These are phyloP conservation scores for Polydrusus pterygomalis DNA, from an alignment of 2,888 invertebrate species.

Conservation along the genomic window DNA sequence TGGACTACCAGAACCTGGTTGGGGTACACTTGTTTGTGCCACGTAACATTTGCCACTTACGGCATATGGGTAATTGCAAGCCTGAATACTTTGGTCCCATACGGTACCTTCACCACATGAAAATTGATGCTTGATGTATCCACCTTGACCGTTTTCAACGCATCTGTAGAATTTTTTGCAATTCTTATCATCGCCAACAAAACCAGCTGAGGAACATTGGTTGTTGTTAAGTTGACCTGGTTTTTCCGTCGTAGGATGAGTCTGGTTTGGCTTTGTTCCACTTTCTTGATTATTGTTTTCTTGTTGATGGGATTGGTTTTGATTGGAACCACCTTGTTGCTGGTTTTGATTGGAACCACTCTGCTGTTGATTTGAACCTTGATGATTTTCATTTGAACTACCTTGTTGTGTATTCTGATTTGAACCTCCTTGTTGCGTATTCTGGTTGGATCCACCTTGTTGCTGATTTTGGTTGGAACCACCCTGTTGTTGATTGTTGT, in stretches of 20 bases:
- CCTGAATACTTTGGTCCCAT: conserved; percentile 81
- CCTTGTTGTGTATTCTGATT: conserved; percentile 42
- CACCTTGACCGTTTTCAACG: conserved; percentile 77
- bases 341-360: conserved; percentile 51
- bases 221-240: conserved; percentile 58
- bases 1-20: background rate
- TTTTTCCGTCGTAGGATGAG: conserved; percentile 30
- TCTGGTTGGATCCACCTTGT: conserved; percentile 40
- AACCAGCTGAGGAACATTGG: conserved; percentile 77
- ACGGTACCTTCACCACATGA: conserved; percentile 86
- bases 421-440: conserved; percentile 49
- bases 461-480: conserved; percentile 65
- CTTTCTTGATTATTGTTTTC: background rate
- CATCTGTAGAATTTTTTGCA: conserved; percentile 86
- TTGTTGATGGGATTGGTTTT: conserved; percentile 23
- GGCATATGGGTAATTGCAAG: conserved; percentile 84
- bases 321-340: conserved; percentile 41
- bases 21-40: conserved; percentile 23
- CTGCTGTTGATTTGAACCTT: conserved; percentile 45
- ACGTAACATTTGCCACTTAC: conserved; percentile 67
- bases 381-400: conserved; percentile 40
- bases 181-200: conserved; percentile 80
- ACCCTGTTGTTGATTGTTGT: conserved; percentile 43
- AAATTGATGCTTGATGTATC: conserved; percentile 81
- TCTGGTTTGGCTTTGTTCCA: conserved; percentile 37